Evolutionary conservation across 2,113 vertebrate species (phyloP), one percentile per base, ranked within the genome.

Genomic region (Periophthalmus modestus): DNA sequence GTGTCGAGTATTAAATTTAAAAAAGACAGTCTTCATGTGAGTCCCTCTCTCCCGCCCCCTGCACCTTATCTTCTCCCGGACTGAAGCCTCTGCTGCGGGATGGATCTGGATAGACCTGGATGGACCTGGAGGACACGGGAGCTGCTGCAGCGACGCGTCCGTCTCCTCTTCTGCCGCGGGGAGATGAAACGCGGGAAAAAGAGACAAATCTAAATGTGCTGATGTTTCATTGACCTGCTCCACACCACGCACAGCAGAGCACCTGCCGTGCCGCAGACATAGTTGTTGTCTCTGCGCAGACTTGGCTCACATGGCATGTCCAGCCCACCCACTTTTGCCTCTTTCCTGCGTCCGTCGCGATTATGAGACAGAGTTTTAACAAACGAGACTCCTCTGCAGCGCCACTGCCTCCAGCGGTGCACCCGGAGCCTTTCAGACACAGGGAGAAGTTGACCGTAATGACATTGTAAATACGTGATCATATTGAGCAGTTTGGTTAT

Each of bases 351-450:
- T 71, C 78, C 69, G 57, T 75, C 16, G 75, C 72, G 19, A 72
- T 82, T 82, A 85, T 66, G 72, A 79, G 82, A 72, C 87, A 47
- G 81, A 87, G 85, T 82, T 88, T 68, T 69, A 73, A 67, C 63
- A 71, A 73, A 77, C 72, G 33, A 66, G 71, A 71, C 58, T 70
- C 74, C 74, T 87, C 85, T 78, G 87, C 74, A 75, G 79, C 88
- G 86, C 80, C 79, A 92, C 90, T 88, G 93, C 92, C 91, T 93
- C 93, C 89, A 91, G 93, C 82, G 92, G 93, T 88, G 89, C 81
- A 61, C 80, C 57, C 68, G 73, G 82, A 71, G 89, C 74, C 84
- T 81, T 62, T 21, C 21, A 72, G 33, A 19, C 63, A 71, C 33
- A 39, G 33, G 5, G 18, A 65, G 43, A 65, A 65, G 62, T 65